Percentiles rank a stretch among this genome's conserved stretches.
Evolutionary conservation across 2,888 invertebrate species (phyloP).

Genomic region (Anthophora plumipes): DNA sequence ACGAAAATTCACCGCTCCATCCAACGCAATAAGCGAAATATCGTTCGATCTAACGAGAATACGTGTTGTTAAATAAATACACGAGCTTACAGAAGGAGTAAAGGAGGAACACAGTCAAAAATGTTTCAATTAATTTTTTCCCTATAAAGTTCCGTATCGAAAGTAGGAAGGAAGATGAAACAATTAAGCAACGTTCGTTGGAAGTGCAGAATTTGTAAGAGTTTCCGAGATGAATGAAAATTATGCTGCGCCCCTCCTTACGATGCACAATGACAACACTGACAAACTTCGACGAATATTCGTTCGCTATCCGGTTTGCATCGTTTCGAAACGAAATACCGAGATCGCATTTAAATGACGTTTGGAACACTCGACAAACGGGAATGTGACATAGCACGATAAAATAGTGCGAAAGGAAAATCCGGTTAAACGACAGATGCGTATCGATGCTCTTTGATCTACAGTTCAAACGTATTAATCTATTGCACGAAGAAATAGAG

Average conservation of each 20-base stretch:
- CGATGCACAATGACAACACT: too few species aligned
- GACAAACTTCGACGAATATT: background rate
- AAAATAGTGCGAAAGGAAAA: conserved; percentile 19
- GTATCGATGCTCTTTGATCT: conserved; percentile 22
- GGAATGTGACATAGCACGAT: background rate
- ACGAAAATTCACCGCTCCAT: conserved; percentile 47
- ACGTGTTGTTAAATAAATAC: background rate
- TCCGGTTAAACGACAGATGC: conserved; percentile 20
- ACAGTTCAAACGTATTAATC: conserved; percentile 35
- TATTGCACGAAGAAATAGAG: background rate
- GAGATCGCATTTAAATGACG: conserved; percentile 35
- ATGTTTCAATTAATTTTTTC: conserved; percentile 1
- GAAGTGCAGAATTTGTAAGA: background rate
- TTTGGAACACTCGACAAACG: conserved; percentile 27
- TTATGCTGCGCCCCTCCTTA: background rate
- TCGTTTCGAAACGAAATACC: background rate
- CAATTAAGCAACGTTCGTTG: background rate
- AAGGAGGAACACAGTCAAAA: background rate
- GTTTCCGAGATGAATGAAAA: background rate
- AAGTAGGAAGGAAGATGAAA: background rate
- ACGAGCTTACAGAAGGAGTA: background rate
- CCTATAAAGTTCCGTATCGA: background rate
- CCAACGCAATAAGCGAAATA: conserved; percentile 53
- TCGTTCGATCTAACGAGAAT: conserved; percentile 55
- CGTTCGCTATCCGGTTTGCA: conserved; percentile 6